These are phyloP conservation scores for Tyrannus savana DNA, from an alignment of 2,113 vertebrate species.

Conservation along the genomic window DNA sequence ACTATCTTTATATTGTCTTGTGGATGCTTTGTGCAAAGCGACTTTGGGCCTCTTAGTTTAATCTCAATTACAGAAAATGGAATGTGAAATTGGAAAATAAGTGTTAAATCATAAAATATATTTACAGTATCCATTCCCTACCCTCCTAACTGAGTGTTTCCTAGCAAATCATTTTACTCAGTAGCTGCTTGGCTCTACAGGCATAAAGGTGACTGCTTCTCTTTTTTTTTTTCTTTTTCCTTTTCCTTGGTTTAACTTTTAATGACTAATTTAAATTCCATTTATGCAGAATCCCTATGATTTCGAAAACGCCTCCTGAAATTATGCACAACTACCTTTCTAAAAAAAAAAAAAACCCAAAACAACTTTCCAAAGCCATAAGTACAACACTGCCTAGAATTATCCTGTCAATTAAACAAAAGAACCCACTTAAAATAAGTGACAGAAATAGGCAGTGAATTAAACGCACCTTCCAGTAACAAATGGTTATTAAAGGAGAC, in stretches of 20 bases:
- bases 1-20: background rate
- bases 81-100: background rate
- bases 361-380: background rate
- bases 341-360: background rate
- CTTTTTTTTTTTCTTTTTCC: background rate
- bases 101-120: background rate
- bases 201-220: background rate
- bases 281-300: conserved; percentile 3
- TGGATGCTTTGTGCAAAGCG: background rate
- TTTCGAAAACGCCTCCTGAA: conserved; percentile 32
- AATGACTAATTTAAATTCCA: conserved; percentile 47
- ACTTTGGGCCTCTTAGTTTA: background rate
- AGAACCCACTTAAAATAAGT: conserved; percentile 30
- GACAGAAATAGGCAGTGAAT: background rate
- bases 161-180: background rate
- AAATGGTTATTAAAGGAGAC: background rate
- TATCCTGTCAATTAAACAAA: conserved; percentile 52
- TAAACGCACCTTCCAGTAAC: conserved; percentile 37
- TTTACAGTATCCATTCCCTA: background rate
- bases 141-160: background rate
- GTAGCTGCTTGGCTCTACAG: background rate
- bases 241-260: conserved; percentile 2
- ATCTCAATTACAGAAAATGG: background rate
- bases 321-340: background rate
- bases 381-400: conserved; percentile 27